Evolutionary conservation across 2,797 vertebrate genomes (phyloP).

Genomic region (Lepilemur ruficaudatus): DNA sequence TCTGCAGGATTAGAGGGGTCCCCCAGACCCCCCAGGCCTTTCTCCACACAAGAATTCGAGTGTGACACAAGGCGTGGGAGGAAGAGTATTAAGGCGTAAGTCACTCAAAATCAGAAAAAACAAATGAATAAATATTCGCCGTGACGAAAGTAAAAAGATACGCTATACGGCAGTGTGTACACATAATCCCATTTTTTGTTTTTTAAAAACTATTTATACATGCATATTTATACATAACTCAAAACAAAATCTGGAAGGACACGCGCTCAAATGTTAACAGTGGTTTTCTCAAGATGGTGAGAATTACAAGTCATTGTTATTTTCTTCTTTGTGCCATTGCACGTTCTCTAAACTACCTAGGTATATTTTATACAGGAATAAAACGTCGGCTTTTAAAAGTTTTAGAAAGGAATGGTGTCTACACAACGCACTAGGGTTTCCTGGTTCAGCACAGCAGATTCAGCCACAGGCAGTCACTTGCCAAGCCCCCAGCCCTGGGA

Average conservation of each 20-base stretch:
- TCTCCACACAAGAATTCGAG: not conserved
- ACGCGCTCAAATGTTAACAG: conserved; percentile 10
- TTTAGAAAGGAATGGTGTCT: not conserved
- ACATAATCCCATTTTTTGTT: not conserved
- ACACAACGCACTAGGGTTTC: not conserved
- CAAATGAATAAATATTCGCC: not conserved
- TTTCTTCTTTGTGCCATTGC: not conserved
- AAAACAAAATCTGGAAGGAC: conserved; percentile 58
- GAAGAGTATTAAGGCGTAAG: not conserved
- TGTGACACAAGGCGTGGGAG: not conserved
- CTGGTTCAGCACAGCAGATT: not conserved
- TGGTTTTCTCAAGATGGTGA: conserved; percentile 11
- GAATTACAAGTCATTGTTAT: not conserved
- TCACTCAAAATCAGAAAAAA: conserved; percentile 23
- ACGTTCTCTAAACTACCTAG: not conserved
- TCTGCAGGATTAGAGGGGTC: not conserved
- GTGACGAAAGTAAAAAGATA: not conserved
- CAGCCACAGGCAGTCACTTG: not conserved
- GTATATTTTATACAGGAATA: not conserved
- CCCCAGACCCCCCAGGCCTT: not conserved
- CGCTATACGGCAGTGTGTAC: not conserved
- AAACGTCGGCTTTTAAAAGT: not conserved
- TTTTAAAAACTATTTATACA: conserved; percentile 49
- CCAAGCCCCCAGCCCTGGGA: not conserved
- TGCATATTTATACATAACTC: conserved; percentile 32